Base-by-base conservation (phyloP, 37 sponge, comb jelly and placozoan species). In the Amphimedon queenslandica region DNA sequence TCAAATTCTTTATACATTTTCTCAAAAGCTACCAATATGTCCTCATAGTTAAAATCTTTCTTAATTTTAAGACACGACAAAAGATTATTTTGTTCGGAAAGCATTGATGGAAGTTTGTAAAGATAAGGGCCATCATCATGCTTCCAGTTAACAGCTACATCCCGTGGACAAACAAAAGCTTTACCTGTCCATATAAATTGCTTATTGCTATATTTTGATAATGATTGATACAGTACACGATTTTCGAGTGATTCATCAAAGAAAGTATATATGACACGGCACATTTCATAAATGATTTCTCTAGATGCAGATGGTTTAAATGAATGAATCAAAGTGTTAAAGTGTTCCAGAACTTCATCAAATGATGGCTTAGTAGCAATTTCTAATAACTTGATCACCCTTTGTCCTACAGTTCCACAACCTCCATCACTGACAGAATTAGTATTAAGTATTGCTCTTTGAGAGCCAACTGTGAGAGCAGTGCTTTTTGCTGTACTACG, bases 181-280 rank as follows among this genome's bases (percentile, higher is more conserved):
- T 71, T 35, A 37, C 72, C 81, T 74, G 69, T 86, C 81, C 81
- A 86, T 23, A 86, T 64, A 36, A 60, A 60, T n/a, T 13, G 61
- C 21, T 47, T 47, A 13, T 47, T 13, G 53, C 8, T 18, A 18
- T 47, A 8, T 47, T 47, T 13, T 18, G 53, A 47, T 8, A 13
- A 47, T 18, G 53, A 47, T 47, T 8, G 8, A 47, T 47, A 18
- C 13, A 18, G 8, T 47, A 18, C 53, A 47, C 53, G 8, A 47
- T 13, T 47, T 6, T 37, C 6, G 16, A 80, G 57, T 4, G 2
- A n/a, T 33, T 36, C 4, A 4, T 80, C 81, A 4, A 80, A 31
- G 31, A 33, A 72, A 3, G 6, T 64, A 56, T 80, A 80, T 23
- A 80, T 53, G 1, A 31, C 23, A 32, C 37, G 24, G 42, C 66